Conservation (phyloP, 35 echinoderm and acorn worm species). For the Amphiura filiformis region DNA sequence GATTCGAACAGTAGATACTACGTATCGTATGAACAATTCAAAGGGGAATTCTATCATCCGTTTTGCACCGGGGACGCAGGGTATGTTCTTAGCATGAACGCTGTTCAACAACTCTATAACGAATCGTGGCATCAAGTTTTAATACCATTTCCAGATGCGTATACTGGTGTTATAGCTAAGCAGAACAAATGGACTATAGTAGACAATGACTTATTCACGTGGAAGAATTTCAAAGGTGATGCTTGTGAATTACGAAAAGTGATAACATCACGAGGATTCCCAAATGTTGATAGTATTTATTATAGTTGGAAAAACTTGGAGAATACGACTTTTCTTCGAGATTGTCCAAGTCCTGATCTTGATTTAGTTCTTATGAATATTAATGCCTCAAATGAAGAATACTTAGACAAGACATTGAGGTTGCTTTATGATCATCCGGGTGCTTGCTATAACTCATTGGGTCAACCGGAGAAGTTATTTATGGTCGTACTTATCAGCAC, state of each 20-base stretch:
- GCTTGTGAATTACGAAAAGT: slow-evolving; percentile 62
- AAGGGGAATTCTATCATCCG: slow-evolving; percentile 41
- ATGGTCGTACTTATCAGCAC: slow-evolving; percentile 72
- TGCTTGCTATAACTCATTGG: slow-evolving; percentile 41
- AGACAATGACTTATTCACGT: slow-evolving; percentile 56
- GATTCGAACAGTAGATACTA: slow-evolving; percentile 64
- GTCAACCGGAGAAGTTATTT: slow-evolving; percentile 59
- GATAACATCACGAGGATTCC: slow-evolving; percentile 65
- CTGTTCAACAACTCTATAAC: slow-evolving; percentile 29
- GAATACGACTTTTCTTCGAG: slow-evolving; percentile 58
- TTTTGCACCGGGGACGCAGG: slow-evolving; percentile 87
- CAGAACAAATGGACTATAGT: slow-evolving; percentile 43
- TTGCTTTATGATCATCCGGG: slow-evolving; percentile 66
- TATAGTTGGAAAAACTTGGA: slow-evolving; percentile 48
- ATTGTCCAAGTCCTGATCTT: slow-evolving; percentile 77
- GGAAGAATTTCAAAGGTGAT: slow-evolving; percentile 48
- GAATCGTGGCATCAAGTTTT: slow-evolving; percentile 49
- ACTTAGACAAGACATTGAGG: slow-evolving; percentile 43
- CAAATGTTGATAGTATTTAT: slow-evolving; percentile 25
- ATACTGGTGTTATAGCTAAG: slow-evolving; percentile 58
- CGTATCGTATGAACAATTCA: slow-evolving; percentile 39
- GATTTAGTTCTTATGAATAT: slow-evolving; percentile 46
- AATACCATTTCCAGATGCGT: slow-evolving; percentile 73
- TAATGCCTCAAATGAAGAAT: slow-evolving; percentile 44
- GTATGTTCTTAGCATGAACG: slow-evolving; percentile 53